Conservation (phyloP, 2,888 invertebrate species). For the Orthonevra nobilis region DNA sequence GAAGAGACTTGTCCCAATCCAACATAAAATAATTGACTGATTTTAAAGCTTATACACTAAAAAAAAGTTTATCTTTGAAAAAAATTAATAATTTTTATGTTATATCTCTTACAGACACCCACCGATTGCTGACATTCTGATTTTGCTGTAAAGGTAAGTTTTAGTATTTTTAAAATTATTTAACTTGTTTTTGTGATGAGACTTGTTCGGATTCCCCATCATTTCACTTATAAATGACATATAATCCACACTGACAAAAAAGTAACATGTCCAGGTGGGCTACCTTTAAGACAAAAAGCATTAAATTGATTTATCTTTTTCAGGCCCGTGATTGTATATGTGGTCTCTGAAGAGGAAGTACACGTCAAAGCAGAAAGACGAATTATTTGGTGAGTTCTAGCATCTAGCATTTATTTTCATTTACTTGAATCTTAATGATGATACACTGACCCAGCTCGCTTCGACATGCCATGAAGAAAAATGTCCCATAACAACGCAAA, state of each 20-base stretch:
- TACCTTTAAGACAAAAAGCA: too few species aligned
- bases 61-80: too few species aligned
- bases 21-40: conserved; percentile 26
- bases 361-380: too few species aligned
- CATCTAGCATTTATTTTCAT: background rate
- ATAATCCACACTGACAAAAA: conserved; percentile 32
- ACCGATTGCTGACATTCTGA: too few species aligned
- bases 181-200: conserved; percentile 19
- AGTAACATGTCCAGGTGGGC: too few species aligned
- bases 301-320: too few species aligned
- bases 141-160: background rate
- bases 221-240: conserved; percentile 54
- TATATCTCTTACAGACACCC: too few species aligned
- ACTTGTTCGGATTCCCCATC: conserved; percentile 52
- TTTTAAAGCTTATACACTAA: too few species aligned
- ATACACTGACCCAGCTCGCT: conserved; percentile 48
- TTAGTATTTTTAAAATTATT: background rate
- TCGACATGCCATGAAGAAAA: conserved; percentile 49
- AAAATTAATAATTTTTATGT: too few species aligned
- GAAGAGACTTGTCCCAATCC: conserved; percentile 35
- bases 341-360: too few species aligned
- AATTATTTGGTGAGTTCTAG: too few species aligned
- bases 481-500: conserved; percentile 43
- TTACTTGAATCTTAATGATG: conserved; percentile 27
- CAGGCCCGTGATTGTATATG: too few species aligned